Percentiles rank a stretch among this genome's conserved stretches.
Conservation (phyloP, 2,113 vertebrate species). For the Trichomycterus rosablanca region DNA sequence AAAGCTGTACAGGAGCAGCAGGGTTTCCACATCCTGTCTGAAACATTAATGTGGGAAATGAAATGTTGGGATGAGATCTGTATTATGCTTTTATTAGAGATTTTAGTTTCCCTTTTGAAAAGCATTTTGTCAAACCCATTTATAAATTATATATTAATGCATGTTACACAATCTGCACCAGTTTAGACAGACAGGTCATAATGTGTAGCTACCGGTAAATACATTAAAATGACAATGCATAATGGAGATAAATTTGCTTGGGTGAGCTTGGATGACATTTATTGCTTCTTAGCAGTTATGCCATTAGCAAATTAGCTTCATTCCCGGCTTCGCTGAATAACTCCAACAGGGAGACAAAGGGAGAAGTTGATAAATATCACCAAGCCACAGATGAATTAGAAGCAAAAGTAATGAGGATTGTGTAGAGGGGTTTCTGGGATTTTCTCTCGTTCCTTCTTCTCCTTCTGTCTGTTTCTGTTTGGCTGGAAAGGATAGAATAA, state of each 20-base stretch:
- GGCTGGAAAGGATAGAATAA: background rate
- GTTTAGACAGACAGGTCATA: too few relatives aligned
- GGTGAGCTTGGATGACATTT: slow-evolving; percentile 58
- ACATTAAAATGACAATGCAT: slow-evolving; percentile 51
- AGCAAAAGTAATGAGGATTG: slow-evolving; percentile 39
- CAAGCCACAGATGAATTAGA: slow-evolving; percentile 41
- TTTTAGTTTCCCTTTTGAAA: too few relatives aligned
- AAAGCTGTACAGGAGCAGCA: too few relatives aligned
- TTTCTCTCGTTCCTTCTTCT: slow-evolving; percentile 19
- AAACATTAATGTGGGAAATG: too few relatives aligned
- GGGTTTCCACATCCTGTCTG: too few relatives aligned
- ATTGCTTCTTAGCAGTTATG: slow-evolving; percentile 60
- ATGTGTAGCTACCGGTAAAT: slow-evolving; percentile 9
- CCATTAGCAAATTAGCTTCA: slow-evolving; percentile 70
- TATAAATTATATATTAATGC: too few relatives aligned
- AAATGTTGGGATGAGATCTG: too few relatives aligned
- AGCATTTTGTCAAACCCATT: too few relatives aligned
- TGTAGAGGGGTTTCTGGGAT: slow-evolving; percentile 15
- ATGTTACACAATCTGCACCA: too few relatives aligned
- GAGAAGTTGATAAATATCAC: slow-evolving; percentile 36
- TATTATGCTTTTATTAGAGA: too few relatives aligned
- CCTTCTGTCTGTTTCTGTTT: background rate
- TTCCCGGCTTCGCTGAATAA: slow-evolving; percentile 22
- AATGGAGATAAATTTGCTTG: slow-evolving; percentile 59
- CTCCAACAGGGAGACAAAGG: slow-evolving; percentile 9